Evolutionary conservation across 1,140 invertebrate genomes (phyloP), one percentile per base, ranked within the genome.

Genomic region (Diabrotica virgifera): DNA sequence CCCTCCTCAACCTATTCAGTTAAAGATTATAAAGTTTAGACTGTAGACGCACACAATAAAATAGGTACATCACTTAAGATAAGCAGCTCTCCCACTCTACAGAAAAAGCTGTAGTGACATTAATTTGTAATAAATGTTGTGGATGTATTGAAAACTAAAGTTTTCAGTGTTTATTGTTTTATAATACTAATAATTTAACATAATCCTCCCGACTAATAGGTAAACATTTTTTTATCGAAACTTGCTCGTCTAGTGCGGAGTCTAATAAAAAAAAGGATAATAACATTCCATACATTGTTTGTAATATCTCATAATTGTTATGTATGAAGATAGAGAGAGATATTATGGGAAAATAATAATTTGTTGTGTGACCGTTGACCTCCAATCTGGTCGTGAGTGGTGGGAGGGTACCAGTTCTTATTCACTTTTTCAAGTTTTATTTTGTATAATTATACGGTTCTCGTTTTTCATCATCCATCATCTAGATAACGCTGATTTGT

Each of bases 281-380:
- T 70, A 66, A 64, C 69, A 70, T 71, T 72, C 65, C 70, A 64
- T 59, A 67, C 65, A 70, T 67, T 72, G 67, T 69, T 72, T 69
- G 70, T 70, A 72, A 72, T 72, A 72, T 70, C 65, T 70, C 67
- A 69, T 72, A 70, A 70, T 72, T 70, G 68, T 72, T 72, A 67
- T 67, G 67, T 69, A 73, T 66, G 63, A 63, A 67, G 64, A 66
- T 66, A 61, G 61, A 67, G 64, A 66, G 65, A 66, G 67, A 66
- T 72, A 70, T 74, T 72, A 74, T 74, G 71, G 70, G 72, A 74
- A 74, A 74, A 74, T 74, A 74, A 74, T 74, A 74, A 74, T 72
- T 74, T 71, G 58, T 46, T 46, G 40, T 5, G 52, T 74, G 72
- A 74, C 72, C 72, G 67, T 74, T 74, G 72, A 74, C 72, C 72